Conservation (phyloP, 2,888 invertebrate species). For the Ophraella communa region DNA sequence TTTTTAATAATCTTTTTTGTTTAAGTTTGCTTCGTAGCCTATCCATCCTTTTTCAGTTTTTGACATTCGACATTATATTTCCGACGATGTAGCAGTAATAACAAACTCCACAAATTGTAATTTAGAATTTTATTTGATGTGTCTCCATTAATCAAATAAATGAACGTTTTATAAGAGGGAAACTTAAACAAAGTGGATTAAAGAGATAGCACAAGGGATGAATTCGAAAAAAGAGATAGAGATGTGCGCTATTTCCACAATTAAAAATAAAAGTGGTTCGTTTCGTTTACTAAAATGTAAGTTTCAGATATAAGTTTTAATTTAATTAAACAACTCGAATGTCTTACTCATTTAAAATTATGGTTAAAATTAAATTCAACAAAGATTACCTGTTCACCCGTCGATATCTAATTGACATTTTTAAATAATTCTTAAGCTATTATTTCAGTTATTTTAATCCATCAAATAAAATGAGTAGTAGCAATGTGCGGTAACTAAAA, state of each 20-base stretch:
- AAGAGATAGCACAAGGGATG: constrained; percentile 4
- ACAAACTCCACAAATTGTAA: constrained; percentile 28
- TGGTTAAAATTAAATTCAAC: no score
- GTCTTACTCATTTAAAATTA: no score
- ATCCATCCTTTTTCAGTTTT: not conserved
- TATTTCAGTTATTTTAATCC: no score
- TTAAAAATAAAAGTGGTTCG: constrained; percentile 9
- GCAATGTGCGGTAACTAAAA: no score
- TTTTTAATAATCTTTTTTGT: not conserved
- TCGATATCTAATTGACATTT: no score
- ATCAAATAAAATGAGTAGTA: no score
- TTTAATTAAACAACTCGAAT: no score
- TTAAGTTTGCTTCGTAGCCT: not conserved
- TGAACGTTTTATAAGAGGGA: constrained; percentile 25
- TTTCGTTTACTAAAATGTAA: constrained; percentile 9
- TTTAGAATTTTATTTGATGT: constrained; percentile 32
- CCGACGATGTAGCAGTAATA: constrained; percentile 23
- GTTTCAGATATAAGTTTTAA: constrained; percentile 10
- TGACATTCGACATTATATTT: constrained; percentile 4
- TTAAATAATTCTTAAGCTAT: no score
- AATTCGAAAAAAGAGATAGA: constrained; percentile 5
- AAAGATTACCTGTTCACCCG: no score
- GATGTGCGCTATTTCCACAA: constrained; percentile 7
- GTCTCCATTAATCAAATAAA: constrained; percentile 28
- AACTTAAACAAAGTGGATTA: constrained; percentile 26